Evolutionary conservation across 2,113 vertebrate species (phyloP).

Genomic region (Balaenoptera acutorostrata): DNA sequence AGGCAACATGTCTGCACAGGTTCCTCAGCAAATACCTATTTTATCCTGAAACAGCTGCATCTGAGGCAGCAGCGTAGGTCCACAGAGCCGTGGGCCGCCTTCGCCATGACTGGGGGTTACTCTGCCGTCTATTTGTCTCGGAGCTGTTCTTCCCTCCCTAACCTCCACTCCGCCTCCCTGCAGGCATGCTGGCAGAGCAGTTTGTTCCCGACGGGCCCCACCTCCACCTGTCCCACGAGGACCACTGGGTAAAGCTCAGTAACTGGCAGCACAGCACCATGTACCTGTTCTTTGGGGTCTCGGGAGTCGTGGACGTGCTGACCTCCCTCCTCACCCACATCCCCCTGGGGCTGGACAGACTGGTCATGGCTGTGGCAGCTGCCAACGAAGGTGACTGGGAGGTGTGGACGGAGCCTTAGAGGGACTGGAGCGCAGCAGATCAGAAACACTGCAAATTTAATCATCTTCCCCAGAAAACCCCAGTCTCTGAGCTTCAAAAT

Average conservation of each 20-base stretch:
- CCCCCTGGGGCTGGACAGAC: slow-evolving; percentile 86
- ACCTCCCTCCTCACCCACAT: slow-evolving; percentile 64
- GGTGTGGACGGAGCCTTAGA: background rate
- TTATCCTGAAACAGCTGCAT: background rate
- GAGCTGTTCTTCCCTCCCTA: fast-evolving
- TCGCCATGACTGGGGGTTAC: fast-evolving
- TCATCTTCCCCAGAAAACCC: background rate
- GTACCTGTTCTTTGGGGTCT: slow-evolving; percentile 94
- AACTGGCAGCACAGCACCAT: slow-evolving; percentile 99
- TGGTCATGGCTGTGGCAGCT: slow-evolving; percentile 84
- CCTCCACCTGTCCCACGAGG: slow-evolving; percentile 80
- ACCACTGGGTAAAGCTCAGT: slow-evolving; percentile 92
- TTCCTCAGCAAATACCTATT: background rate
- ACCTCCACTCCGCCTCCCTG: background rate
- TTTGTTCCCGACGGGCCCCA: slow-evolving; percentile 94
- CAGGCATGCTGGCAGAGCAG: slow-evolving; percentile 96
- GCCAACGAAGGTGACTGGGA: slow-evolving; percentile 89
- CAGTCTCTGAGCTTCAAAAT: background rate
- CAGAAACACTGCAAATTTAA: background rate
- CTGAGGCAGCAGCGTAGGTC: background rate
- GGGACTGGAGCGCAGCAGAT: background rate
- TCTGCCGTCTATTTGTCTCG: fast-evolving
- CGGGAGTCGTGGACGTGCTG: slow-evolving; percentile 83
- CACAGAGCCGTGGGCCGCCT: fast-evolving
- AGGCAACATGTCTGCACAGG: background rate